A percentile compares a stretch with the other conserved stretches of the same genome.
Conservation (phyloP, 2,888 invertebrate genomes). For the Synergus laeviventris region DNA sequence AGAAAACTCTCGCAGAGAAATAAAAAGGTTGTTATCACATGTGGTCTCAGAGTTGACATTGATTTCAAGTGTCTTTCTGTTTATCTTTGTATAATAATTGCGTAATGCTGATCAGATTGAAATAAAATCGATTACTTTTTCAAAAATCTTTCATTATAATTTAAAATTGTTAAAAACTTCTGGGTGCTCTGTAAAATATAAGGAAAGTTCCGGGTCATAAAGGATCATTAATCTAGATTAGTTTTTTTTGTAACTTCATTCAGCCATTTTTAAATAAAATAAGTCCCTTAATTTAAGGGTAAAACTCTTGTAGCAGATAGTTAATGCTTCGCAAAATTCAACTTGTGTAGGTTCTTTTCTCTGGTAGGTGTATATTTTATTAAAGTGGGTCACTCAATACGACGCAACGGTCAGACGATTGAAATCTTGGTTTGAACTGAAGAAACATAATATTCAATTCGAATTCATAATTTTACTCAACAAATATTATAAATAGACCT, state of each 20-base stretch:
- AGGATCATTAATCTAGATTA: background rate
- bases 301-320: background rate
- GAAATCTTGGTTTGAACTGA: background rate
- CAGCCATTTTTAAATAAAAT: background rate
- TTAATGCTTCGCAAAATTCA: background rate
- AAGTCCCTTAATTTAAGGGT: background rate
- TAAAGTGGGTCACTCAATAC: slow-evolving; percentile 2
- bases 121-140: too few species aligned
- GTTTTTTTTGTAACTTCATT: too few species aligned
- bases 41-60: too few species aligned
- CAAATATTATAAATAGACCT: too few species aligned
- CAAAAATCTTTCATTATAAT: too few species aligned
- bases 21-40: too few species aligned
- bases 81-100: background rate
- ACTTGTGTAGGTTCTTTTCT: too few species aligned
- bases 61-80: background rate
- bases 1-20: background rate
- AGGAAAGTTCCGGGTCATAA: background rate
- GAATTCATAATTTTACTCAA: too few species aligned
- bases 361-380: background rate
- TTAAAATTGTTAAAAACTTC: too few species aligned
- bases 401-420: background rate
- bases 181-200: too few species aligned
- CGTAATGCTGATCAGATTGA: too few species aligned
- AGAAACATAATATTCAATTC: background rate